Evolutionary conservation across 2,797 vertebrate genomes (phyloP).

Genomic region (Sylvilagus floridanus): DNA sequence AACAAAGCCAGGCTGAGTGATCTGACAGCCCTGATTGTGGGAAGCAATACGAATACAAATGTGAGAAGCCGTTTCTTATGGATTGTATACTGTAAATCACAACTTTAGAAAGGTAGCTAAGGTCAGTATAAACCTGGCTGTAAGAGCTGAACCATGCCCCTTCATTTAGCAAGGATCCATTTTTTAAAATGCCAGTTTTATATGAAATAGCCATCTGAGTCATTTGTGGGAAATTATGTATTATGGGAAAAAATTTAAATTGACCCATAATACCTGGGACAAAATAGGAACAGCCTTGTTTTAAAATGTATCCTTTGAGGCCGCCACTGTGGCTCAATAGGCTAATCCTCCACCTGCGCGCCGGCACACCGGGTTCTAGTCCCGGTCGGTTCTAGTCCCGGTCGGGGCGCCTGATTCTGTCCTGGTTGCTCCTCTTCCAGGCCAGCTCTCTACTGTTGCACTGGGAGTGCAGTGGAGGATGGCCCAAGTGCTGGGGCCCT

Average conservation of each 20-base stretch:
- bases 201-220: not conserved
- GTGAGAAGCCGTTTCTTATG: not conserved
- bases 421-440: too few species aligned
- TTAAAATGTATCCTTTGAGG: not conserved
- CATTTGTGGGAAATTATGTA: not conserved
- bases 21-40: not conserved
- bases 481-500: too few species aligned
- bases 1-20: not conserved
- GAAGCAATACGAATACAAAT: not conserved
- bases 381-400: too few species aligned
- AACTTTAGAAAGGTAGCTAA: not conserved
- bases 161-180: slow-evolving; percentile 2
- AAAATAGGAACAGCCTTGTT: not conserved
- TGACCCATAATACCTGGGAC: not conserved
- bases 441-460: too few species aligned
- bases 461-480: too few species aligned
- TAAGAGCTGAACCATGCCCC: not conserved
- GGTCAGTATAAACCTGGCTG: not conserved
- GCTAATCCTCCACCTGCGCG: too few species aligned
- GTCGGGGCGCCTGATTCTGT: too few species aligned
- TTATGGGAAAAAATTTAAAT: not conserved
- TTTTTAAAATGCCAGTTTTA: not conserved
- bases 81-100: not conserved
- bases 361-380: too few species aligned
- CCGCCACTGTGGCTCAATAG: too few species aligned